Percentiles rank a stretch among this genome's conserved stretches.
phyloP scores from a whole-genome alignment of 2,888 invertebrate species.

The Drosophila nigritarsus region DNA sequence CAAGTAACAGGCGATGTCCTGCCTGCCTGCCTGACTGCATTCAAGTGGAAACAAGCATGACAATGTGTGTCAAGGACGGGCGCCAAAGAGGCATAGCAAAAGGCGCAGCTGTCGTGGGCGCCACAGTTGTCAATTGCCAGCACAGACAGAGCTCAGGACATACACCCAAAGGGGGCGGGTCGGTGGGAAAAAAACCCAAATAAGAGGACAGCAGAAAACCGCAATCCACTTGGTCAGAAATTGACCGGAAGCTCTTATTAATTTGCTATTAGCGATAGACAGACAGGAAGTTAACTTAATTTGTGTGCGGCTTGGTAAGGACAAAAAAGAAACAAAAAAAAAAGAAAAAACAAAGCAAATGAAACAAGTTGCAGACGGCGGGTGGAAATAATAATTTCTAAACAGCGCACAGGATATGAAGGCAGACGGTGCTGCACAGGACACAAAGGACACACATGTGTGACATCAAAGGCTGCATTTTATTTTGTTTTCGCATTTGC shows the following conservation, averaged over 20 bases:
- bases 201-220: slow-evolving; percentile 52
- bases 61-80: slow-evolving; percentile 77
- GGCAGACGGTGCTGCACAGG: slow-evolving; percentile 31
- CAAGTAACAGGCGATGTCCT: slow-evolving; percentile 33
- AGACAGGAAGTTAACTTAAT: slow-evolving; percentile 84
- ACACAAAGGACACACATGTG: slow-evolving; percentile 36
- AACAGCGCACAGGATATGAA: slow-evolving; percentile 55
- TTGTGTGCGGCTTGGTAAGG: slow-evolving; percentile 69
- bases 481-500: slow-evolving; percentile 17
- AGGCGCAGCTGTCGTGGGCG: slow-evolving; percentile 54
- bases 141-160: slow-evolving; percentile 25
- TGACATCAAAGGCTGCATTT: slow-evolving; percentile 60
- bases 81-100: slow-evolving; percentile 48
- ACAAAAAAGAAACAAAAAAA: slow-evolving; percentile 24
- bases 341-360: slow-evolving; percentile 12
- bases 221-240: slow-evolving; percentile 66
- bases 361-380: slow-evolving; percentile 57
- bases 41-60: slow-evolving; percentile 60
- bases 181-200: slow-evolving; percentile 5
- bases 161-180: slow-evolving; percentile 12
- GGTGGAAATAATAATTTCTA: slow-evolving; percentile 44
- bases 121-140: slow-evolving; percentile 10
- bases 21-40: slow-evolving; percentile 29
- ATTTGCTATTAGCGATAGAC: slow-evolving; percentile 83
- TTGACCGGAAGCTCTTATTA: slow-evolving; percentile 83